Conservation (phyloP, 1,140 invertebrate genomes). For the Acyrthosiphon pisum region DNA sequence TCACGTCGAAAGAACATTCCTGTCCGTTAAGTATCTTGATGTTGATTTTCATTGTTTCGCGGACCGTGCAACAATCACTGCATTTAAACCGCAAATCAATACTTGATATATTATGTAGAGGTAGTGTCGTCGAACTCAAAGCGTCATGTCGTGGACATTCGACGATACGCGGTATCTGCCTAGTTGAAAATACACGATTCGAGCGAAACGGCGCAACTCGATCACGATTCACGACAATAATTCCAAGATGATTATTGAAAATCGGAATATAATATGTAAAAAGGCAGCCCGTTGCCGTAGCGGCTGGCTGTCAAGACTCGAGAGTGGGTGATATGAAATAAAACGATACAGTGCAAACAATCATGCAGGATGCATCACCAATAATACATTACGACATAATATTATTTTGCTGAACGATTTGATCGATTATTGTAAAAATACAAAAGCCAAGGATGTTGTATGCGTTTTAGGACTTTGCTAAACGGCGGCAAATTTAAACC, state of each 20-base stretch:
- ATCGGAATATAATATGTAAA: background rate
- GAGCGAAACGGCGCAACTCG: background rate
- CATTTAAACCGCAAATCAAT: constrained; percentile 28
- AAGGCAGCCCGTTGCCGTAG: background rate
- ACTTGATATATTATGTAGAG: background rate
- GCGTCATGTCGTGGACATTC: background rate
- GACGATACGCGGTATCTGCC: background rate
- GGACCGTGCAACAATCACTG: background rate
- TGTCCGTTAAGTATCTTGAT: constrained; percentile 55
- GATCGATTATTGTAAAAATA: constrained; percentile 17
- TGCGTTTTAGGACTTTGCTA: background rate
- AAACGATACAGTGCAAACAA: background rate
- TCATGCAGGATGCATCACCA: background rate
- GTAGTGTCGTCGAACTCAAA: background rate
- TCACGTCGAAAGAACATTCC: constrained; percentile 56
- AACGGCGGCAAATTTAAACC: constrained; percentile 36
- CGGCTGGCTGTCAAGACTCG: background rate
- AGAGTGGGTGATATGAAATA: background rate
- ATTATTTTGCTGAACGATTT: background rate
- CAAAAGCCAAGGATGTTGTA: constrained; percentile 20
- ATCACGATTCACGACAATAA: background rate
- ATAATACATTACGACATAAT: background rate
- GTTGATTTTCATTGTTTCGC: constrained; percentile 50
- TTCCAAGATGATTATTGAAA: background rate
- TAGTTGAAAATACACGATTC: background rate